These are phyloP conservation scores for Arbacia lixula DNA, from an alignment of 53 echinoderm and acorn worm species.

Conservation along the genomic window DNA sequence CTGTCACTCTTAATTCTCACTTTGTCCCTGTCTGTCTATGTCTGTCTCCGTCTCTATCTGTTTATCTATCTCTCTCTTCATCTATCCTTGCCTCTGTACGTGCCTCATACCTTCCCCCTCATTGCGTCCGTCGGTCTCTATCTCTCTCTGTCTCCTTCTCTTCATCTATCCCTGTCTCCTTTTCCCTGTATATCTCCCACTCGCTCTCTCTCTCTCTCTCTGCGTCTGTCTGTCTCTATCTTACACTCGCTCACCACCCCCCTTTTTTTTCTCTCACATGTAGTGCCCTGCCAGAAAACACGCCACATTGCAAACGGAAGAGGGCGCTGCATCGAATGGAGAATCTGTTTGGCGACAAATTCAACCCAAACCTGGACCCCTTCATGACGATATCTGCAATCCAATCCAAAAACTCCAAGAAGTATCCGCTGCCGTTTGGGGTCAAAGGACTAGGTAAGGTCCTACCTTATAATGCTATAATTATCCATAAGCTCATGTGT, in stretches of 20 bases:
- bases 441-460: slow-evolving; percentile 32
- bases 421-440: slow-evolving; percentile 49
- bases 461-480: neutral
- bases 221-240: neutral
- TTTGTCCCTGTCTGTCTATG: neutral
- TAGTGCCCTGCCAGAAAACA: neutral
- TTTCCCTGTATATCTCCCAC: neutral
- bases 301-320: neutral
- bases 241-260: neutral
- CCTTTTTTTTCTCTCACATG: neutral
- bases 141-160: neutral
- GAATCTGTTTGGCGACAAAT: slow-evolving; percentile 20
- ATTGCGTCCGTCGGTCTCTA: neutral
- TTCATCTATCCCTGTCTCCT: neutral
- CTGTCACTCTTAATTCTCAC: too few relatives aligned
- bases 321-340: slow-evolving; percentile 45
- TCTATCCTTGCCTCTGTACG: neutral
- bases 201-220: neutral
- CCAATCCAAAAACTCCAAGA: neutral
- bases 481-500: neutral
- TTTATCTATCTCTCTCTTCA: neutral
- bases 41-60: neutral
- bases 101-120: neutral
- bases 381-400: neutral
- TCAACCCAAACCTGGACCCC: neutral